Evolutionary conservation across 2,797 vertebrate species (phyloP).

Genomic region (Galago senegalensis): DNA sequence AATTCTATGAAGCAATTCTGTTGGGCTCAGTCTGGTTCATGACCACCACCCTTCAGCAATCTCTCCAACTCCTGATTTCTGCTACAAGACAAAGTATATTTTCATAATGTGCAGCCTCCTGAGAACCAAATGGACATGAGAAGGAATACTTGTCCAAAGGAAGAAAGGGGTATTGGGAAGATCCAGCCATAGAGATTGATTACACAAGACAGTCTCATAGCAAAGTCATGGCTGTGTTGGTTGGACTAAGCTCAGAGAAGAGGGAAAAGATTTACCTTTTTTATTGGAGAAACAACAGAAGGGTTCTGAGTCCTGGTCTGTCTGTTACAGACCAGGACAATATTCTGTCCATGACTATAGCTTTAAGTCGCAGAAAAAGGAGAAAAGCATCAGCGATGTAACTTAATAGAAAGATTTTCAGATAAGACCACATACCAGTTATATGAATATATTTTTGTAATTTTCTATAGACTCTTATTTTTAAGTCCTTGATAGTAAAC

Average conservation of each 20-base stretch:
- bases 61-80: not conserved
- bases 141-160: not conserved
- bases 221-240: not conserved
- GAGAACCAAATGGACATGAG: not conserved
- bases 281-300: not conserved
- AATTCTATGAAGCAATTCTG: not conserved
- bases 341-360: not conserved
- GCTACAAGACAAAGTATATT: not conserved
- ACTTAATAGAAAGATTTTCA: not conserved
- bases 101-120: not conserved
- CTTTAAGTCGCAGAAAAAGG: not conserved
- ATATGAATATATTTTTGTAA: not conserved
- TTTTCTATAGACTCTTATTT: not conserved
- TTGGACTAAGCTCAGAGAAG: not conserved
- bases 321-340: not conserved
- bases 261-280: not conserved
- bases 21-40: not conserved
- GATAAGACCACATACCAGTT: not conserved
- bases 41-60: not conserved
- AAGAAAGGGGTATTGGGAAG: not conserved
- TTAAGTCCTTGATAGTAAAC: not conserved
- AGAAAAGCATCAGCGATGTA: not conserved
- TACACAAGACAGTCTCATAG: not conserved
- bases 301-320: not conserved
- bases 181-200: not conserved